A percentile compares a stretch with the other conserved stretches of the same genome.
These are phyloP conservation scores for Limnodromus scolopaceus DNA, from an alignment of 2,797 vertebrate species.

Conservation along the genomic window DNA sequence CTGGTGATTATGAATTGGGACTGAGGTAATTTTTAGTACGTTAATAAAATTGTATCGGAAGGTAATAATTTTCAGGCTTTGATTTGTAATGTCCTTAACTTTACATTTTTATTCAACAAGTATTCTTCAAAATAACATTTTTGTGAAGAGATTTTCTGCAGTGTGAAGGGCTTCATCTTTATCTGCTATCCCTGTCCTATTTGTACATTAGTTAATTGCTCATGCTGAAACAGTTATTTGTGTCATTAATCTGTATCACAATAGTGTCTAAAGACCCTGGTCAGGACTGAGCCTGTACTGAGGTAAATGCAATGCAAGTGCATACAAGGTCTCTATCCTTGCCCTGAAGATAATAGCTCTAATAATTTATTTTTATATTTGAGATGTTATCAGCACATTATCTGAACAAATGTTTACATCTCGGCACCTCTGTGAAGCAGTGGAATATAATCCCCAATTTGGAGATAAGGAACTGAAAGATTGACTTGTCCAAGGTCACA, in stretches of 20 bases:
- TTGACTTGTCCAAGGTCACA: conserved; percentile 53
- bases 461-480: conserved; percentile 55
- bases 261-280: neutral
- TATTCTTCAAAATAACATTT: neutral
- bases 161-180: neutral
- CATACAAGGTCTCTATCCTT: neutral
- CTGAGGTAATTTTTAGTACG: neutral
- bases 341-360: conserved; percentile 38
- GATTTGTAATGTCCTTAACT: neutral
- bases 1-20: neutral
- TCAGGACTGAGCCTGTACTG: neutral
- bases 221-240: neutral
- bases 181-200: neutral
- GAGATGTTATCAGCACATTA: conserved; percentile 39
- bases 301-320: neutral
- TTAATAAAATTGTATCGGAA: neutral
- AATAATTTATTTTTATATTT: conserved; percentile 45
- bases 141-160: neutral
- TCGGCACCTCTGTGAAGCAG: neutral
- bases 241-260: neutral
- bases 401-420: conserved; percentile 50
- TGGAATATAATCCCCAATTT: conserved; percentile 56
- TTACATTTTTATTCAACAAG: neutral
- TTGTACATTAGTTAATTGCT: neutral
- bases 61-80: neutral